These are phyloP conservation scores for Gymnorhina tibicen DNA, from an alignment of 2,113 vertebrate species.

Conservation along the genomic window DNA sequence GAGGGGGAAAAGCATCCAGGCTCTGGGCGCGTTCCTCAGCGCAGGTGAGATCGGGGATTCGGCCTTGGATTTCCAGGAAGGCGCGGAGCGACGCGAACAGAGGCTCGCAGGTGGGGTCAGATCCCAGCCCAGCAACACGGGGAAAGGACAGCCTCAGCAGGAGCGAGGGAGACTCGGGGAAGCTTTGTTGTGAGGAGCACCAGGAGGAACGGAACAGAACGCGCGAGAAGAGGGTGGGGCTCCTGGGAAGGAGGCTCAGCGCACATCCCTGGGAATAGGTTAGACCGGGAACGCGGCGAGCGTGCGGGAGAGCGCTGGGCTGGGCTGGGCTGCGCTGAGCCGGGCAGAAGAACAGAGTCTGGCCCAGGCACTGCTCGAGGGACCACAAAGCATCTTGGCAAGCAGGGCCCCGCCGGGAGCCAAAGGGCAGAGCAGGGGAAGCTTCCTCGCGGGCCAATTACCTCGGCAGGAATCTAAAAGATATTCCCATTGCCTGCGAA, in stretches of 20 bases:
- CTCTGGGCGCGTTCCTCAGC: not conserved
- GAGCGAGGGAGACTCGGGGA: not conserved
- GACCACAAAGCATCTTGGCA: slow-evolving; percentile 28
- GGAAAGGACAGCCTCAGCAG: not conserved
- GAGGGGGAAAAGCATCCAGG: not conserved
- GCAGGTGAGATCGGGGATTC: not conserved
- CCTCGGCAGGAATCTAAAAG: slow-evolving; percentile 17
- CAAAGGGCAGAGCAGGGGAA: slow-evolving; percentile 29
- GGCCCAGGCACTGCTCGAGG: not conserved
- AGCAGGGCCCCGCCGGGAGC: not conserved
- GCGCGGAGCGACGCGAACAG: fast-evolving
- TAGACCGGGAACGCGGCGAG: not conserved
- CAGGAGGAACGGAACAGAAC: not conserved
- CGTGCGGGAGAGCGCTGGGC: not conserved
- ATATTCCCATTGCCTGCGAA: slow-evolving; percentile 64
- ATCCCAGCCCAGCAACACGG: not conserved
- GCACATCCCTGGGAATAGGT: not conserved
- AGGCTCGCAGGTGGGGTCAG: not conserved
- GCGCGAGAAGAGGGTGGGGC: not conserved
- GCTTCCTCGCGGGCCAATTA: slow-evolving; percentile 18
- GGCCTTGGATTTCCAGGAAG: not conserved
- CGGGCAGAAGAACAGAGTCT: not conserved
- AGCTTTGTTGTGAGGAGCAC: not conserved
- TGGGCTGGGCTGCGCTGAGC: not conserved
- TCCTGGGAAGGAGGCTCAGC: not conserved